phyloP scores from a whole-genome alignment of 2,888 invertebrate genomes.

The Horisme vitalbata region DNA sequence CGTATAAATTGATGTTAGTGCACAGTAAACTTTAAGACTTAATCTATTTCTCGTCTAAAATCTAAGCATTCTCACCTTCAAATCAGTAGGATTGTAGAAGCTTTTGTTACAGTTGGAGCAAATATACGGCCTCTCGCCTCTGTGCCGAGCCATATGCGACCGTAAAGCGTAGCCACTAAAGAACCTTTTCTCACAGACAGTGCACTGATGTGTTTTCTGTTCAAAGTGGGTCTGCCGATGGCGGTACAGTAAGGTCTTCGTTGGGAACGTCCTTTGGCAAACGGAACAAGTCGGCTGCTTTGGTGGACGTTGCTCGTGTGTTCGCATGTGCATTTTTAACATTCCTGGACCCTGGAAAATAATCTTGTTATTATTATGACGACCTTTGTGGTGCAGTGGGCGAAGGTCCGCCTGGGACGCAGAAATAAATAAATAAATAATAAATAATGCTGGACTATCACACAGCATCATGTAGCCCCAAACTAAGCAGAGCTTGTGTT shows the following conservation, averaged over 20 bases:
- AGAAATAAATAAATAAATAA: too few species aligned
- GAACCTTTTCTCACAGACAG: constrained; percentile 77
- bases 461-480: too few species aligned
- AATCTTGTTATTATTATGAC: not conserved
- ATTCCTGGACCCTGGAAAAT: constrained; percentile 82
- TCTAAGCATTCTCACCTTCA: constrained; percentile 83
- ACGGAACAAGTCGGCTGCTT: constrained; percentile 84
- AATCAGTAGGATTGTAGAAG: constrained; percentile 82
- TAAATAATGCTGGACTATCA: too few species aligned
- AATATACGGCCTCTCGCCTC: constrained; percentile 78
- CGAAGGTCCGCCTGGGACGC: too few species aligned
- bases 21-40: too few species aligned
- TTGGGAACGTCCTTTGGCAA: constrained; percentile 83
- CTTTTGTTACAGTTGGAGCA: constrained; percentile 83
- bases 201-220: constrained; percentile 76
- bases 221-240: constrained; percentile 85
- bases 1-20: too few species aligned
- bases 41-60: too few species aligned
- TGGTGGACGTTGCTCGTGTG: constrained; percentile 82
- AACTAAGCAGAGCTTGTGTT: too few species aligned
- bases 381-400: too few species aligned
- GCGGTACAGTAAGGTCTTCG: constrained; percentile 83
- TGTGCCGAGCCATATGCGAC: constrained; percentile 77
- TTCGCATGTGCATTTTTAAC: constrained; percentile 86
- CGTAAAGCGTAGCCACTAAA: constrained; percentile 76